Conservation (phyloP, 2,113 vertebrate species). For the Channa maculata region DNA sequence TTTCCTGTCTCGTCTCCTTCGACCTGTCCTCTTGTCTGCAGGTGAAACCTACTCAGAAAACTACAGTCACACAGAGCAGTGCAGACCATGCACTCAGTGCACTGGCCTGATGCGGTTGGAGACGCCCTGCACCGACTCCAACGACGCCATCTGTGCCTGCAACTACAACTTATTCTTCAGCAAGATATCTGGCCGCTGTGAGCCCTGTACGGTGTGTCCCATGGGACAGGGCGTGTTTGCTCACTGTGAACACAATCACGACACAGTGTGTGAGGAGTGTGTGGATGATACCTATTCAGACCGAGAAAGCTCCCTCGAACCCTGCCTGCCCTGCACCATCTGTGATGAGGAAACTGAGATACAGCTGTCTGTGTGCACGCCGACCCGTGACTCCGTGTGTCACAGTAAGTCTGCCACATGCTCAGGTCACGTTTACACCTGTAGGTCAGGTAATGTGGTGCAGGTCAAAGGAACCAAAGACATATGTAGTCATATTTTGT, state of each 20-base stretch:
- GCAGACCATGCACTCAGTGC: conserved; percentile 89
- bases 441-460: background rate
- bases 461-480: background rate
- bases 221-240: conserved; percentile 87
- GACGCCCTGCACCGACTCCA: conserved; percentile 95
- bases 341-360: conserved; percentile 90
- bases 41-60: conserved; percentile 93
- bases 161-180: conserved; percentile 89
- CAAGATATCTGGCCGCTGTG: conserved; percentile 70
- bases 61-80: conserved; percentile 89
- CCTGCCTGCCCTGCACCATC: conserved; percentile 94
- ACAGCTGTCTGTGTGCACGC: conserved; percentile 83
- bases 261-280: conserved; percentile 93
- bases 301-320: conserved; percentile 92
- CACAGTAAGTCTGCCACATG: conserved; percentile 82
- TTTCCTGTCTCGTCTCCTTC: background rate
- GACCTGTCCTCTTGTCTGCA: conserved; percentile 32
- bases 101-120: conserved; percentile 91
- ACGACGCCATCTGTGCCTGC: conserved; percentile 91
- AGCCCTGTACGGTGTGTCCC: conserved; percentile 87
- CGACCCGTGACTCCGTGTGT: conserved; percentile 85
- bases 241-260: conserved; percentile 85
- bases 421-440: background rate
- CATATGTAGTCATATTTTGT: background rate
- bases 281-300: conserved; percentile 91